A percentile compares a stretch with the other conserved stretches of the same genome.
Evolutionary conservation across 2,113 vertebrate genomes (phyloP).

Genomic region (Scolopax mira): DNA sequence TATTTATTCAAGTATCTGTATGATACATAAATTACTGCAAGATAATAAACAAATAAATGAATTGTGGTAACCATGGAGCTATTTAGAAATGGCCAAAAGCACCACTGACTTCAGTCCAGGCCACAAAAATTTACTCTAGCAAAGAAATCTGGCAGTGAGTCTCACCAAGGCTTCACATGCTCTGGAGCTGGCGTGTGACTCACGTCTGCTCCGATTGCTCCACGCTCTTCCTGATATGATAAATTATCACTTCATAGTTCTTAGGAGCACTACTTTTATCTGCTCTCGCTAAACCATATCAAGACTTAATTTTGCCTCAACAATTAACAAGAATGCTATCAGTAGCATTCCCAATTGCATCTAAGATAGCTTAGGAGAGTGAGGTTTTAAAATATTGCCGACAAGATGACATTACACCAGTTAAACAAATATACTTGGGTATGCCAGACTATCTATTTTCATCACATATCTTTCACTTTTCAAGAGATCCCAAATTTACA

Average conservation of each 20-base stretch:
- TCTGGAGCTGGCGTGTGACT: not conserved
- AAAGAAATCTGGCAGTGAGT: not conserved
- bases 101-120: conserved; percentile 35
- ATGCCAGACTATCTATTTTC: not conserved
- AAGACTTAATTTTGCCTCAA: conserved; percentile 13
- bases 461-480: conserved; percentile 2
- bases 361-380: not conserved
- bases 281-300: not conserved
- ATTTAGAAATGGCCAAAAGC: conserved; percentile 30
- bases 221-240: not conserved
- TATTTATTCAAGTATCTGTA: conserved; percentile 1
- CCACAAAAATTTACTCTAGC: not conserved
- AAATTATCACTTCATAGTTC: conserved; percentile 15
- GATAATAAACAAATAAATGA: not conserved
- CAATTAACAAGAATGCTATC: conserved; percentile 45
- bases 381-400: not conserved
- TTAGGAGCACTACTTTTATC: not conserved
- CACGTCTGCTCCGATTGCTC: not conserved
- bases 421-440: conserved; percentile 26
- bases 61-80: not conserved
- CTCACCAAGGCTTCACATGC: not conserved
- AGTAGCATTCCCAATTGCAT: not conserved
- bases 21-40: not conserved
- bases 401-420: not conserved
- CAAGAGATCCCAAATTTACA: conserved; percentile 3